Evolutionary conservation across 1,140 invertebrate genomes (phyloP), one percentile per base, ranked within the genome.

Genomic region (Palaemon carinicauda): DNA sequence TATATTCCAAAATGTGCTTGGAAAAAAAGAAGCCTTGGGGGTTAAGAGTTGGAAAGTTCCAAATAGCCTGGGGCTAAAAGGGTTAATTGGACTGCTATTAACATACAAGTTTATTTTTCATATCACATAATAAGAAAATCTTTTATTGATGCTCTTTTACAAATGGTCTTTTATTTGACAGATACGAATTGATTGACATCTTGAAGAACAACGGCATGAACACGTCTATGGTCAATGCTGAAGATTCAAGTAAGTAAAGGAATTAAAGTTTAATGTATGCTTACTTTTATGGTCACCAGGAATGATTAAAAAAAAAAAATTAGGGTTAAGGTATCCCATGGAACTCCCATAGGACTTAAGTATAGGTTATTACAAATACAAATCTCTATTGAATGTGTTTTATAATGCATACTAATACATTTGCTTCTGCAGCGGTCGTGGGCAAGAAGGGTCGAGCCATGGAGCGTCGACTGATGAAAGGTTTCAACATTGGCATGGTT

Each of bases 131-230:
- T 41, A 4, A 41, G 3, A 41, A 41, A 41, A 41, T 41, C 33
- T 41, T 7, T 41, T 41, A 5, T 41, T 41, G 12, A 1, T 41
- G 41, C 12, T 41, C 41, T 41, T 0, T 41, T 41, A 0, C 41
- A 41, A 41, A 41, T 41, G 41, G 12, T 4, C 12, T 5, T 9
- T 41, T 12, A 9, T 9, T 24, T 87, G 71, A 10, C 82, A 89
- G 88, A 54, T 97, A 95, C 90, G 97, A 98, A 90, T 92, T 98
- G 21, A 95, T 98, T 77, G 96, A 98, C 90, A 97, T 98, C 89
- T 93, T 98, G 5, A 92, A 93, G 78, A 94, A 94, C 75, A 97
- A 97, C 90, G 96, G 95, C n/a, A 97, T 96, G 95, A 93, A 94
- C 69, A 89, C 88, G 0, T 89, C 86, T 7, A 89, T 89, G 71